These are phyloP conservation scores for Saguinus imperator DNA, from an alignment of 2,113 vertebrate genomes.

Conservation along the genomic window DNA sequence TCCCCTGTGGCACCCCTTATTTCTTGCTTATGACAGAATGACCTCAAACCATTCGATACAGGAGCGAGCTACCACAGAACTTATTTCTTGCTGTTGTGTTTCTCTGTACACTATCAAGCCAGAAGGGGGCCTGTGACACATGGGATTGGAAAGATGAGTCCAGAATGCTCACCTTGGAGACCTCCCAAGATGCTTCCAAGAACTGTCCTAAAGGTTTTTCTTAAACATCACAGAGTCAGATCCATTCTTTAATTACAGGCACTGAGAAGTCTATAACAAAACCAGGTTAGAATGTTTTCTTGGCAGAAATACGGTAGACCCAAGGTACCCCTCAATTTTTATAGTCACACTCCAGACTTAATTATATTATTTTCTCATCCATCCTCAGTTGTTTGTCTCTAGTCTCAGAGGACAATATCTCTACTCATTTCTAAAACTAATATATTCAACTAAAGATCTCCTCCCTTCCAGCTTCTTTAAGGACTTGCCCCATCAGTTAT, in stretches of 20 bases:
- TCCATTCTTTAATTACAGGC: not conserved
- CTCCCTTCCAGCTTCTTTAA: not conserved
- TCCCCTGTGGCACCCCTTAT: not conserved
- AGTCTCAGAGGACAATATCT: not conserved
- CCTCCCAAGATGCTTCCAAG: not conserved
- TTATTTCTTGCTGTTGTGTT: not conserved
- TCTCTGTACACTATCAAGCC: not conserved
- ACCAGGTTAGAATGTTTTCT: not conserved
- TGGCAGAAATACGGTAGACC: not conserved
- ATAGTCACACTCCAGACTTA: not conserved
- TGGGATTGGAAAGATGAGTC: not conserved
- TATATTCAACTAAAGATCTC: not conserved
- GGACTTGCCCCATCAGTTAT: not conserved
- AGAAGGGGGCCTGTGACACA: not conserved
- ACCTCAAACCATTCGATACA: not conserved
- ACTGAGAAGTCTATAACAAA: not conserved
- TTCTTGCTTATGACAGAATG: not conserved
- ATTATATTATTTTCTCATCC: not conserved
- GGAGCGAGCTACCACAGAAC: not conserved
- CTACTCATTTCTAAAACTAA: constrained; percentile 1
- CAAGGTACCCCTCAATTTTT: not conserved
- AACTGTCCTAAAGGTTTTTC: not conserved
- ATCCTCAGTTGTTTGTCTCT: not conserved
- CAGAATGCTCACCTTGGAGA: not conserved
- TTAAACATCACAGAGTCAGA: not conserved